Conservation (phyloP, 2,797 vertebrate species). For the Bothrops alternatus region DNA sequence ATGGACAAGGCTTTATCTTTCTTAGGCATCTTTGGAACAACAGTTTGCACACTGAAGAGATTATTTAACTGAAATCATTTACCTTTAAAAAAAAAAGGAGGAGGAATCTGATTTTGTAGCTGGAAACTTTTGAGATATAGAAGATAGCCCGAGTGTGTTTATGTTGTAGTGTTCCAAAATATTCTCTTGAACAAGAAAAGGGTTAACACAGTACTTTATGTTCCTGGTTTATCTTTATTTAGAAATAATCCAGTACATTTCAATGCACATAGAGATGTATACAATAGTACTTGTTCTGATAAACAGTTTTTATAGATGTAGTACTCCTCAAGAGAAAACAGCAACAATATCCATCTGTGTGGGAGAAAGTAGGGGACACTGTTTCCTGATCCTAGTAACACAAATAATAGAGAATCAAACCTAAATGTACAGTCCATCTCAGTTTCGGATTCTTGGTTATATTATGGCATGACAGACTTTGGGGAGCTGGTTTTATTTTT, state of each 20-base stretch:
- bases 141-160: not conserved
- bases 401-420: not conserved
- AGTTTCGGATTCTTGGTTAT: not conserved
- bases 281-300: not conserved
- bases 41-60: not conserved
- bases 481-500: not conserved
- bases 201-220: not conserved
- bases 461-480: not conserved
- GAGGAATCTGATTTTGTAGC: not conserved
- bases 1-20: not conserved
- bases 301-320: not conserved
- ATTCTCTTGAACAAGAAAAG: not conserved
- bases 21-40: not conserved
- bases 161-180: not conserved
- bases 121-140: not conserved
- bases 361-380: not conserved
- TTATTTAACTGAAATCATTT: conserved; percentile 3
- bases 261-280: not conserved
- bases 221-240: not conserved
- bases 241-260: not conserved
- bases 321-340: not conserved
- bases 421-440: too few relatives aligned
- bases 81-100: not conserved
- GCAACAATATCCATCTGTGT: not conserved
- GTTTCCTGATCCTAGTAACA: not conserved